Evolutionary conservation across 2,797 vertebrate species (phyloP), one percentile per base, ranked within the genome.

Genomic region (Phyllotis vaccarum): DNA sequence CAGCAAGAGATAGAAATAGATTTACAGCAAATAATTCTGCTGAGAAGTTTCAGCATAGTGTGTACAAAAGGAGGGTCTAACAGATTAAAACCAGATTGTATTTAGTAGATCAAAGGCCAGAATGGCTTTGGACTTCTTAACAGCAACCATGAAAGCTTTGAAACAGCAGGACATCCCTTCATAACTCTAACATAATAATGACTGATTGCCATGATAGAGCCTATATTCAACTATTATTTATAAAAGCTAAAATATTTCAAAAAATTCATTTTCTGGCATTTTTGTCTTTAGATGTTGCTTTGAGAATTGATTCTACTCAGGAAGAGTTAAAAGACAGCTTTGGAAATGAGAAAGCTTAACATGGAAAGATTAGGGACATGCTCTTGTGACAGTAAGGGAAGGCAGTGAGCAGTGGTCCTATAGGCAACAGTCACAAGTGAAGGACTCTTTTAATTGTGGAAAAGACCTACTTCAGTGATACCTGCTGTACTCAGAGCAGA

Each of bases 371-470:
- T 27, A 29, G 49, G 49, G 11, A 6, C 22, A 46, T 24, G 14
- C 17, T 31, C 4, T 3, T 22, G 16, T 46, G 21, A 22, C 0
- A 0, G 40, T 40, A 2, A 37, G 31, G 27, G 3, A 3, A 58
- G 6, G 37, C 2, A 1, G 22, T 16, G 21, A 1, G 3, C 9
- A 27, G 27, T 43, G 27, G 0, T 2, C 2, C 0, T 5, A 21
- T 5, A 49, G 29, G 16, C 14, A 11, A 7, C 3, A 6, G 1
- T 21, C 1, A 11, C 3, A 29, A 72, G 19, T 1, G 0, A 19
- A 0, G 2, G 19, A 5, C 19, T 37, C 2, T 17, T 27, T 27
- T 40, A 24, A 31, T 9, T 40, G 58, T 12, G 1, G 31, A 22
- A 87, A 1, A 66, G 6, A 6, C 5, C 6, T 16, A 0, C 21